Evolutionary conservation across 2,888 invertebrate species (phyloP).

Genomic region (Sarcophaga carnaria): DNA sequence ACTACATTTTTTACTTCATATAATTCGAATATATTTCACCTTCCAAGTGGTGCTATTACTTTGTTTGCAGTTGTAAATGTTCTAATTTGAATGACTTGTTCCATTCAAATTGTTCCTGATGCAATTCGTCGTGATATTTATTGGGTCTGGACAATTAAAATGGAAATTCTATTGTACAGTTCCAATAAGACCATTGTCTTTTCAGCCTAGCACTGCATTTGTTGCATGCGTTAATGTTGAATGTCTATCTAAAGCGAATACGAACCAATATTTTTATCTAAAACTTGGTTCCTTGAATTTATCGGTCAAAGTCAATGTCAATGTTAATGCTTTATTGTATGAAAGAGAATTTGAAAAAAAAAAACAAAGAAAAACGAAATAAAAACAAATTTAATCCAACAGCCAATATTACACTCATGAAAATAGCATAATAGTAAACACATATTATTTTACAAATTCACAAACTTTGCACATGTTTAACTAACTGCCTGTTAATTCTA

Average conservation of each 20-base stretch:
- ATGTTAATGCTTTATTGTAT: slow-evolving; percentile 70
- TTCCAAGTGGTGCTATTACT: too few relatives aligned
- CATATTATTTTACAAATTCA: neutral
- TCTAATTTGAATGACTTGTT: too few relatives aligned
- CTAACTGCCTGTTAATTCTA: too few relatives aligned
- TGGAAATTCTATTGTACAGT: too few relatives aligned
- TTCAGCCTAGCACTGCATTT: neutral
- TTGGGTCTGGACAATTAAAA: too few relatives aligned
- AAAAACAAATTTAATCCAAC: neutral
- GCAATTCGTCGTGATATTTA: too few relatives aligned
- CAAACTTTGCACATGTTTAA: neutral
- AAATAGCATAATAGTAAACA: neutral
- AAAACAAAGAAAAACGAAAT: neutral
- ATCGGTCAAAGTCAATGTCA: slow-evolving; percentile 79
- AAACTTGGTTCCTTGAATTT: slow-evolving; percentile 37
- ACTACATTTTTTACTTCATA: too few relatives aligned
- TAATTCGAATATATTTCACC: too few relatives aligned
- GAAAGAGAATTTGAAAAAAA: slow-evolving; percentile 49
- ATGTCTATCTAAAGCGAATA: slow-evolving; percentile 8
- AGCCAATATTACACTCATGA: slow-evolving; percentile 13
- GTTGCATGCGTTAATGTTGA: neutral
- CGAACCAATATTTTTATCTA: neutral
- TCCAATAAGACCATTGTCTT: neutral
- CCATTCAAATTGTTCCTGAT: too few relatives aligned
- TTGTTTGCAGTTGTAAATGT: too few relatives aligned